Conservation (phyloP, 2,113 vertebrate genomes). For the Drymodes brunneopygia region DNA sequence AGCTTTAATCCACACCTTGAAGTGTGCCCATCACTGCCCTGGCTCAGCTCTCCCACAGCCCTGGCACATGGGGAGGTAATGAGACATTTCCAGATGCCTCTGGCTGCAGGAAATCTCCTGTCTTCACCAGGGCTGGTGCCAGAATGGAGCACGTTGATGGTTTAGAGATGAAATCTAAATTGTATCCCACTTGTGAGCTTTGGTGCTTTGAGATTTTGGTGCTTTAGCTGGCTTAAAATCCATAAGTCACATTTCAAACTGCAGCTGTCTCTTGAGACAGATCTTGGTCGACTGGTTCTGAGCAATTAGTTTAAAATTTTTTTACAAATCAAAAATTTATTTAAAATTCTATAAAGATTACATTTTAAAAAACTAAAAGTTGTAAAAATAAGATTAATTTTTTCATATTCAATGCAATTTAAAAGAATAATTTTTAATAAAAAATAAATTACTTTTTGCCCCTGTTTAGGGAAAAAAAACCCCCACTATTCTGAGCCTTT, state of each 20-base stretch:
- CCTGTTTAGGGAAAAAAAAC: too few species aligned
- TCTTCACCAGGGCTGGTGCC: background rate
- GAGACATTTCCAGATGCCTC: background rate
- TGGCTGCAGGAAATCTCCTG: background rate
- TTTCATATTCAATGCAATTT: too few species aligned
- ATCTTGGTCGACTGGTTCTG: background rate
- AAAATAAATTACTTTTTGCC: background rate
- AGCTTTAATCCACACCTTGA: background rate
- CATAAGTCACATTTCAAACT: background rate
- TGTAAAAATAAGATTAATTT: too few species aligned
- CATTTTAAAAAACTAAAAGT: too few species aligned
- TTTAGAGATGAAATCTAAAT: background rate
- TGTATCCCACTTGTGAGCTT: fast-evolving
- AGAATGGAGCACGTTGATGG: background rate
- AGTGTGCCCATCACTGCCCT: background rate
- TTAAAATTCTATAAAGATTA: too few species aligned
- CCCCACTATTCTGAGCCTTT: background rate
- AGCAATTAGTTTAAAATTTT: background rate
- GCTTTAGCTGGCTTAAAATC: background rate
- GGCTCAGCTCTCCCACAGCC: background rate
- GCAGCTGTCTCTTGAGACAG: background rate
- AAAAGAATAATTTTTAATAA: too few species aligned
- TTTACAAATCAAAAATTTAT: too few species aligned
- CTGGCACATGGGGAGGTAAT: background rate
- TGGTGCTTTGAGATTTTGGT: background rate